Evolutionary conservation across 2,113 vertebrate species (phyloP).

Genomic region (Phyllopteryx taeniolatus): DNA sequence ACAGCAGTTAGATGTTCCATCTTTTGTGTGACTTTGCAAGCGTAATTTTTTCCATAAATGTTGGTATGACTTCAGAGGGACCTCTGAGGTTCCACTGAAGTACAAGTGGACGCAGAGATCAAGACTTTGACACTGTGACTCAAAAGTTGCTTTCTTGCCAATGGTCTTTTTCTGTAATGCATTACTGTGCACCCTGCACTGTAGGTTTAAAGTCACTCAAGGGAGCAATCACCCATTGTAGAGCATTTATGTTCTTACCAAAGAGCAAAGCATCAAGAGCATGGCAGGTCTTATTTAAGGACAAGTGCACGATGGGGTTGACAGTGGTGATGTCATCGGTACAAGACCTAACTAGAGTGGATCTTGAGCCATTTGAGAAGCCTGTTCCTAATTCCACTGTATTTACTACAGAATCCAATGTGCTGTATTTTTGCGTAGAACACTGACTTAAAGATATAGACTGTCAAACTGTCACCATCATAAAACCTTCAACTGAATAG

Average conservation of each 20-base stretch:
- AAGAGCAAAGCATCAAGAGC: neutral
- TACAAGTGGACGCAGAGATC: neutral
- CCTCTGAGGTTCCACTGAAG: neutral
- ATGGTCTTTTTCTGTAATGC: conserved; percentile 1
- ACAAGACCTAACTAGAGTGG: neutral
- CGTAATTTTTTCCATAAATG: neutral
- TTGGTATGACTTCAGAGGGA: neutral
- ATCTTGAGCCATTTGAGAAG: neutral
- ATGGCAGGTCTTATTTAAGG: neutral
- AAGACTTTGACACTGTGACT: neutral
- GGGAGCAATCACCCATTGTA: conserved; percentile 15
- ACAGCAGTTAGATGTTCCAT: neutral
- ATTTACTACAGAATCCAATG: neutral
- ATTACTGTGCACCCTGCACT: neutral
- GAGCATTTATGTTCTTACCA: neutral
- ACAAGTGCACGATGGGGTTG: neutral
- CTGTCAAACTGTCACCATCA: neutral
- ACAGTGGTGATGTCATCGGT: neutral
- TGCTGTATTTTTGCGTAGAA: neutral
- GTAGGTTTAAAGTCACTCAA: conserved; percentile 1
- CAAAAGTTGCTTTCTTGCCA: neutral
- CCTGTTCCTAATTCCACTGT: neutral
- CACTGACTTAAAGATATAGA: neutral
- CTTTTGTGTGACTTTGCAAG: neutral
- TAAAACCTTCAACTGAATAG: neutral